phyloP scores from a whole-genome alignment of 2,113 vertebrate genomes.

The Dasyprocta punctata region DNA sequence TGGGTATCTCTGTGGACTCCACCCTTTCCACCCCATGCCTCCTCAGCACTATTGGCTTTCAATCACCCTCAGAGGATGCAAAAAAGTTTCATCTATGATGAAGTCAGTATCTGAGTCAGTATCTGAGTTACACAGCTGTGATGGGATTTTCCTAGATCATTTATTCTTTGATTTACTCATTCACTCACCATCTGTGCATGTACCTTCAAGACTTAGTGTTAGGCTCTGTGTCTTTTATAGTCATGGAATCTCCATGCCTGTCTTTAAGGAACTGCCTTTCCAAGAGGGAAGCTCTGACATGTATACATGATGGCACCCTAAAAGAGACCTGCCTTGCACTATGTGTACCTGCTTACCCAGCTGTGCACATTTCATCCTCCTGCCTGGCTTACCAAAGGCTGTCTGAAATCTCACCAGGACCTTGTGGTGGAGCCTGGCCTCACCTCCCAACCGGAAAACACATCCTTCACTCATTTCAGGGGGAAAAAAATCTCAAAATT shows the following conservation, averaged over 20 bases:
- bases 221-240: neutral
- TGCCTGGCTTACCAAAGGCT: neutral
- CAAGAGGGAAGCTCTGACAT: neutral
- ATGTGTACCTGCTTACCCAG: neutral
- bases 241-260: neutral
- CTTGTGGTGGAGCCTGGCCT: neutral
- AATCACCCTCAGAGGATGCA: neutral
- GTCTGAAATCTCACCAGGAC: slow-evolving; percentile 43
- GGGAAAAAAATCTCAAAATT: slow-evolving; percentile 69
- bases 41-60: neutral
- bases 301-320: neutral
- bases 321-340: neutral
- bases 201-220: neutral
- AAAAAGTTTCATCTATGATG: neutral
- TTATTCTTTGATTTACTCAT: neutral
- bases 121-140: neutral
- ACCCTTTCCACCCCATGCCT: neutral
- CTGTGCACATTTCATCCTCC: neutral
- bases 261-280: neutral
- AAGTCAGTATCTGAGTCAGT: neutral
- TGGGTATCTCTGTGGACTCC: neutral
- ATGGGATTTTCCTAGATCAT: neutral
- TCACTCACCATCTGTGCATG: neutral
- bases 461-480: slow-evolving; percentile 50
- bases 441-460: slow-evolving; percentile 44